phyloP scores from a whole-genome alignment of 2,888 invertebrate species.

The Ormyrus rosae region DNA sequence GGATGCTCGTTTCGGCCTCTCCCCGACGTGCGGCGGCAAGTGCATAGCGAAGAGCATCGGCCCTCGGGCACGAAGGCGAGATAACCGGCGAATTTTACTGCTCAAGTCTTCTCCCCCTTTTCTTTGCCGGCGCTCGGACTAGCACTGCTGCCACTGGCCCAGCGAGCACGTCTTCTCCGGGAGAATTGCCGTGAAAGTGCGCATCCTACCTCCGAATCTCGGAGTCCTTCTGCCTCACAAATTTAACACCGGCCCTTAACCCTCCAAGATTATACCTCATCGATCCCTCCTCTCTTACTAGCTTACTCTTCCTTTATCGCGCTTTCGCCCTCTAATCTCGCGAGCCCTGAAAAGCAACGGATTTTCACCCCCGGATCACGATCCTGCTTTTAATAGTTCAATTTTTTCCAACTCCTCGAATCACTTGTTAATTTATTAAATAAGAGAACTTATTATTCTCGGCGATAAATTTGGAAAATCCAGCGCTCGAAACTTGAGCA shows the following conservation, averaged over 20 bases:
- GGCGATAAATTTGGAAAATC: no score
- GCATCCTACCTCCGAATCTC: constrained; percentile 63
- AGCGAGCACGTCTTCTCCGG: constrained; percentile 28
- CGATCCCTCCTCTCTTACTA: neutral
- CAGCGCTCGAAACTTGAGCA: no score
- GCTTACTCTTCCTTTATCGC: neutral
- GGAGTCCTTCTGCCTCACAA: constrained; percentile 67
- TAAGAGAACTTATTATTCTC: no score
- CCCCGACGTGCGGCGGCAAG: constrained; percentile 3
- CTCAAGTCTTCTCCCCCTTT: neutral
- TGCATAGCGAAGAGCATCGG: constrained; percentile 13
- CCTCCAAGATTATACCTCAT: neutral
- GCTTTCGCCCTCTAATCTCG: neutral
- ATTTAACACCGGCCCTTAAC: constrained; percentile 63
- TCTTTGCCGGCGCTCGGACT: neutral
- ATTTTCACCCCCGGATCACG: neutral
- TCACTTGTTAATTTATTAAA: no score
- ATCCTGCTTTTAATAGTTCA: constrained; percentile 2
- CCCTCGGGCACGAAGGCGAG: constrained; percentile 55
- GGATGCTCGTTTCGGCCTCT: neutral
- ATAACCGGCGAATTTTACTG: constrained; percentile 63
- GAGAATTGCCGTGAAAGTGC: constrained; percentile 22
- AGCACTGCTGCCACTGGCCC: no score
- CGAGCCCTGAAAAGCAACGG: neutral
- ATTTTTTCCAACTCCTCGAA: neutral